Evolutionary conservation across 2,113 vertebrate species (phyloP).

Genomic region (Oryzias woworae): DNA sequence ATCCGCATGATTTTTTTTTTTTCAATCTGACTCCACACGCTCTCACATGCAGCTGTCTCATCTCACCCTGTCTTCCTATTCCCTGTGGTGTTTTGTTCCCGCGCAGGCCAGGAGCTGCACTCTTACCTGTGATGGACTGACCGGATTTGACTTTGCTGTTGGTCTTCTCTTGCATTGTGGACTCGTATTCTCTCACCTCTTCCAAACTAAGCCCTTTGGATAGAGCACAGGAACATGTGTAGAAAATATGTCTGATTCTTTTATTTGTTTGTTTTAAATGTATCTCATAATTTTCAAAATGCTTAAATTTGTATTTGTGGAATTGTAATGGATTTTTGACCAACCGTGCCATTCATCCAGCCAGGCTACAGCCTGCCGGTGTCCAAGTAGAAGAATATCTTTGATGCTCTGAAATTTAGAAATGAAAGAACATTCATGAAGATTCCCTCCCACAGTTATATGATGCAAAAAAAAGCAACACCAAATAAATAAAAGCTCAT

Average conservation of each 20-base stretch:
- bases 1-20: not conserved
- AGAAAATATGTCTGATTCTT: too few relatives aligned
- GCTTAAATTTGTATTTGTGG: not conserved
- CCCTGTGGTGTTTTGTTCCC: slow-evolving; percentile 39
- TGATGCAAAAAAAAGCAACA: not conserved
- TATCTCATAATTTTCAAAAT: too few relatives aligned
- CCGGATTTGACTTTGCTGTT: slow-evolving; percentile 79
- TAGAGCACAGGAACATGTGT: not conserved
- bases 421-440: slow-evolving; percentile 5
- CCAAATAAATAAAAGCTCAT: slow-evolving; percentile 4
- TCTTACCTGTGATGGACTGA: slow-evolving; percentile 72
- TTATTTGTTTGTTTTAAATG: too few relatives aligned
- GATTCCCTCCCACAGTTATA: not conserved
- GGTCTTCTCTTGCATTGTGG: slow-evolving; percentile 76
- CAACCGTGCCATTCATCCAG: slow-evolving; percentile 83
- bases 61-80: not conserved
- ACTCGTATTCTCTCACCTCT: slow-evolving; percentile 79
- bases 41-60: slow-evolving; percentile 15
- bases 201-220: slow-evolving; percentile 77
- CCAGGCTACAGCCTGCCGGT: slow-evolving; percentile 83
- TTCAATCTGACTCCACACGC: not conserved
- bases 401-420: slow-evolving; percentile 71
- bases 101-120: slow-evolving; percentile 38
- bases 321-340: slow-evolving; percentile 19
- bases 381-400: slow-evolving; percentile 81